These are phyloP conservation scores for Catharus bicknelli DNA, from an alignment of 2,113 vertebrate genomes.

Conservation along the genomic window DNA sequence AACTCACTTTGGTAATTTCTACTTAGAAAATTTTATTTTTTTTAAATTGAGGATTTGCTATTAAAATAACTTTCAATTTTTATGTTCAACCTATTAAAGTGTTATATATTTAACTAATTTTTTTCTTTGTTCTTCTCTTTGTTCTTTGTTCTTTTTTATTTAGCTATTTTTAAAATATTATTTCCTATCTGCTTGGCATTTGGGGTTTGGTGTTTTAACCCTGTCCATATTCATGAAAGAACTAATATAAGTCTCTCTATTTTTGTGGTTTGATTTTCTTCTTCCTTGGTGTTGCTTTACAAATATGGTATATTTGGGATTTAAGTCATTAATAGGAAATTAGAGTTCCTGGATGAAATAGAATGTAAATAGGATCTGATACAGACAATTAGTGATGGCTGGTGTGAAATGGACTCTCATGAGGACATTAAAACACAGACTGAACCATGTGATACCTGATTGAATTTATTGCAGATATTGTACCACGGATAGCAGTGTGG, in stretches of 20 bases:
- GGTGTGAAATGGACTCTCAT: not conserved
- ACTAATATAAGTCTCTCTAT: not conserved
- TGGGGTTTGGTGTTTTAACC: not conserved
- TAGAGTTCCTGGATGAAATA: not conserved
- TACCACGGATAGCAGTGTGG: not conserved
- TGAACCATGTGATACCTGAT: not conserved
- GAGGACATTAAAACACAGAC: not conserved
- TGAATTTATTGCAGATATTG: not conserved
- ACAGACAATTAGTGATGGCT: not conserved
- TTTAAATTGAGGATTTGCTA: not conserved
- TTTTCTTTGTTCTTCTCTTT: too few species aligned
- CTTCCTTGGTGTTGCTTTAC: not conserved
- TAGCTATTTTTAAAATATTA: too few species aligned
- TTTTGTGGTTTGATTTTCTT: not conserved
- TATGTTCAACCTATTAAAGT: not conserved
- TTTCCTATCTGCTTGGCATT: not conserved
- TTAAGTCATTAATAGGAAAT: not conserved
- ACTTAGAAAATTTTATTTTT: not conserved
- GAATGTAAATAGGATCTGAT: not conserved
- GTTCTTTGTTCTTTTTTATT: too few species aligned
- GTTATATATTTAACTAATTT: not conserved
- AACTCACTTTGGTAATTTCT: not conserved
- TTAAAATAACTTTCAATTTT: not conserved
- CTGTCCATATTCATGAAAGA: not conserved
- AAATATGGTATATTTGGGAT: not conserved